Conservation (phyloP, 2,797 vertebrate species). For the Takifugu ocellatus region DNA sequence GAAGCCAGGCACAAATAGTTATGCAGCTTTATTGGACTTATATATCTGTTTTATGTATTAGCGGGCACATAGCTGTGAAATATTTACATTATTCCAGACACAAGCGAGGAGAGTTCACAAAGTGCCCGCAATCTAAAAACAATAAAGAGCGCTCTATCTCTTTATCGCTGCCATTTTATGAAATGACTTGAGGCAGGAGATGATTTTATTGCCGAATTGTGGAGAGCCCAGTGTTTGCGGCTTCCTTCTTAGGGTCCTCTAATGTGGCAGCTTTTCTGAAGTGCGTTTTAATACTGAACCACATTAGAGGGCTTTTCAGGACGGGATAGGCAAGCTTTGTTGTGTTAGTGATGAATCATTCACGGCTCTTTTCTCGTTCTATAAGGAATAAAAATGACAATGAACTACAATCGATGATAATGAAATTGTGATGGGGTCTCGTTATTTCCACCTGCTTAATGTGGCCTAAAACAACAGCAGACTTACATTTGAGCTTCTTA, state of each 20-base stretch:
- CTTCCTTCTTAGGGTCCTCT: slow-evolving; percentile 70
- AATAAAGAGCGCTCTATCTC: slow-evolving; percentile 80
- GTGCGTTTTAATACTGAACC: slow-evolving; percentile 71
- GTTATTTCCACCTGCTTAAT: slow-evolving; percentile 12
- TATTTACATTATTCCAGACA: slow-evolving; percentile 82
- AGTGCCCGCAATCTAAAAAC: slow-evolving; percentile 81
- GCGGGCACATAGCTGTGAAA: slow-evolving; percentile 71
- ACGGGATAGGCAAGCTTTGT: slow-evolving; percentile 51
- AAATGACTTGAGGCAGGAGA: slow-evolving; percentile 81
- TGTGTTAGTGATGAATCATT: slow-evolving; percentile 1
- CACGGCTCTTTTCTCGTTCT: background rate
- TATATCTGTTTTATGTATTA: slow-evolving; percentile 82
- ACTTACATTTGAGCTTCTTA: slow-evolving; percentile 6
- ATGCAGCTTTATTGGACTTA: slow-evolving; percentile 79
- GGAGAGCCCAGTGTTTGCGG: slow-evolving; percentile 69
- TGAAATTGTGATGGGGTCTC: background rate
- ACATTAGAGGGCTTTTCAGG: slow-evolving; percentile 58
- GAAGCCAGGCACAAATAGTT: slow-evolving; percentile 71
- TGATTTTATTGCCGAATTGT: slow-evolving; percentile 77
- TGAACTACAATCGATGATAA: no score
- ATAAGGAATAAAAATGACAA: no score
- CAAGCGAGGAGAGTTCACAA: slow-evolving; percentile 71
- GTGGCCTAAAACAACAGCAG: slow-evolving; percentile 14
- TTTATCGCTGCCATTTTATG: slow-evolving; percentile 82
- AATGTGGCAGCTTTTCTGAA: slow-evolving; percentile 74